Evolutionary conservation across 2,113 vertebrate genomes (phyloP).

Genomic region (Hystrix cristata): DNA sequence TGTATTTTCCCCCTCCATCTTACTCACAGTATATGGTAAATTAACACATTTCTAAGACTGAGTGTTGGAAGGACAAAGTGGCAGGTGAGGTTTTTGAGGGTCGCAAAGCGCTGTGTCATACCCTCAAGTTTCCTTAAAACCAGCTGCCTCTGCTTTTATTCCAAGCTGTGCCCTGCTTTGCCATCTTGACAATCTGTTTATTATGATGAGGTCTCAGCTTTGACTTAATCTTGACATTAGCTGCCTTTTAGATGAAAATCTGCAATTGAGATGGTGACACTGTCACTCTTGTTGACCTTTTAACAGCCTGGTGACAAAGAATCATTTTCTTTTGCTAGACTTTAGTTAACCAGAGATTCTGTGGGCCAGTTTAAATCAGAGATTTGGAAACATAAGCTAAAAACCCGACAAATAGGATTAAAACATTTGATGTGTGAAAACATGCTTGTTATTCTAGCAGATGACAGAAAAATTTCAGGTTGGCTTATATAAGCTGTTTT

Average conservation of each 20-base stretch:
- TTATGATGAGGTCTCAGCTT: conserved; percentile 74
- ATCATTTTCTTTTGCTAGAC: conserved; percentile 57
- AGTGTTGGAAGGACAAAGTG: neutral
- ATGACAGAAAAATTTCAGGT: conserved; percentile 69
- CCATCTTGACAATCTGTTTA: conserved; percentile 79
- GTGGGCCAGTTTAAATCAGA: conserved; percentile 70
- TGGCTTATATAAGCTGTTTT: conserved; percentile 70
- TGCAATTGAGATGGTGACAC: conserved; percentile 78
- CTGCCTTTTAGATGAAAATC: conserved; percentile 77
- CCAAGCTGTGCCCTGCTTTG: neutral
- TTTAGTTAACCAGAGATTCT: conserved; percentile 68
- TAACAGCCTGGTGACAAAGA: conserved; percentile 71
- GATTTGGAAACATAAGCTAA: conserved; percentile 74
- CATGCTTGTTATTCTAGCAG: conserved; percentile 70
- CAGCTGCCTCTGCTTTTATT: neutral
- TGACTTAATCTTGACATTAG: conserved; percentile 82
- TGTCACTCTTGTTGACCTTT: conserved; percentile 80
- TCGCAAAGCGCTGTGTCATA: neutral
- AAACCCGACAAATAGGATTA: conserved; percentile 81
- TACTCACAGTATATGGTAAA: neutral
- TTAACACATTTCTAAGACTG: neutral
- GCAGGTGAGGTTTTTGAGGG: neutral
- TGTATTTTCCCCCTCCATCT: no score
- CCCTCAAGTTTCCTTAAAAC: conserved; percentile 18
- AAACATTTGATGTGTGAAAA: conserved; percentile 74